Conservation (phyloP, 2,113 vertebrate genomes). For the Speoplatyrhinus poulsoni region DNA sequence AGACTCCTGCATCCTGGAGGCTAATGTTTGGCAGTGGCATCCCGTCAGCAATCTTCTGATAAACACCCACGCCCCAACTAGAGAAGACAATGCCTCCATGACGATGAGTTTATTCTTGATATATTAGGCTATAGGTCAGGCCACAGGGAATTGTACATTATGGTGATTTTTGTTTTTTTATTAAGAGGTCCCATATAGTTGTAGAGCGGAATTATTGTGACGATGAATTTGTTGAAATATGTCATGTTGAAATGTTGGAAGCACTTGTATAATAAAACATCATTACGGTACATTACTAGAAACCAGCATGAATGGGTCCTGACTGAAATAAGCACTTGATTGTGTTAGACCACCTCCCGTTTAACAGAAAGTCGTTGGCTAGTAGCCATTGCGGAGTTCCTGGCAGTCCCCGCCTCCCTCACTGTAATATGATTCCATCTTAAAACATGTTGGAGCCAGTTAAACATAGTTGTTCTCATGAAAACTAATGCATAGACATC, state of each 20-base stretch:
- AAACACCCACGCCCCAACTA: too few relatives aligned
- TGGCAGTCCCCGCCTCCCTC: conserved; percentile 46
- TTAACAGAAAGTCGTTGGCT: conserved; percentile 59
- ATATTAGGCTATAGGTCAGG: too few relatives aligned
- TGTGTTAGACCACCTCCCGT: conserved; percentile 2
- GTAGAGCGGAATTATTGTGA: too few relatives aligned
- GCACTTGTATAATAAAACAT: neutral
- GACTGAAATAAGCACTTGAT: neutral
- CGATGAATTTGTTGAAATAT: too few relatives aligned
- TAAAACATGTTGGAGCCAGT: conserved; percentile 7
- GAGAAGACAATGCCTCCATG: too few relatives aligned
- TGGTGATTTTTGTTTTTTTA: too few relatives aligned
- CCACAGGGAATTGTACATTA: too few relatives aligned
- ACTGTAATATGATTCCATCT: conserved; percentile 55
- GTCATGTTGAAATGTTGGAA: neutral
- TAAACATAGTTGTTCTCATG: too few relatives aligned
- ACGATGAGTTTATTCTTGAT: too few relatives aligned
- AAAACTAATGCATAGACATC: too few relatives aligned
- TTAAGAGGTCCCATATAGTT: too few relatives aligned
- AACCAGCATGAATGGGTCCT: conserved; percentile 3
- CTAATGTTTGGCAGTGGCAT: conserved; percentile 91
- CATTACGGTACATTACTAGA: too few relatives aligned
- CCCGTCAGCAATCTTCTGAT: conserved; percentile 89
- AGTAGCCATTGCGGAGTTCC: conserved; percentile 54
- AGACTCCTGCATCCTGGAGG: conserved; percentile 89